Evolutionary conservation across 2,113 vertebrate genomes (phyloP).

Genomic region (Paradoxurus hermaphroditus): DNA sequence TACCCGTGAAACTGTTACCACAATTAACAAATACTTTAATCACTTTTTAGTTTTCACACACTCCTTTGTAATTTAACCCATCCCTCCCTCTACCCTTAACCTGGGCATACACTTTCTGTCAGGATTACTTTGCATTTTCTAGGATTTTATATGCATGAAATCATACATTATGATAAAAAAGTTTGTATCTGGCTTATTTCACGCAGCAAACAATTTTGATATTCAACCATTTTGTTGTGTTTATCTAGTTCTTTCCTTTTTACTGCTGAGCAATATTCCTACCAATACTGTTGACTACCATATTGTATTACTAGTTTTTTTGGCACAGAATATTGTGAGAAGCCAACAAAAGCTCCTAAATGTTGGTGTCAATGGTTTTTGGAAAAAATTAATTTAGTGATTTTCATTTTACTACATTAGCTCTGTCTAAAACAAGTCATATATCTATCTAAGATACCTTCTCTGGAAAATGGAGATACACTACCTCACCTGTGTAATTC

Average conservation of each 20-base stretch:
- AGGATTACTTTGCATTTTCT: neutral
- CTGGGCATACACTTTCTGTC: neutral
- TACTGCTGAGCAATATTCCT: neutral
- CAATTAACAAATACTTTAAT: neutral
- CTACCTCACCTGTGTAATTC: neutral
- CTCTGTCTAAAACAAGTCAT: neutral
- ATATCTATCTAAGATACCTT: neutral
- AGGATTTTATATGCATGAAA: neutral
- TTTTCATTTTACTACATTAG: neutral
- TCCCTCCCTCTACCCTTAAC: neutral
- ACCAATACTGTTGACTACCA: neutral
- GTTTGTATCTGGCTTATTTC: neutral
- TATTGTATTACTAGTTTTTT: neutral
- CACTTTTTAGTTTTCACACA: neutral
- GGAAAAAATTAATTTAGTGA: neutral
- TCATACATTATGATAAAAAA: neutral
- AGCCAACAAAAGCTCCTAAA: neutral
- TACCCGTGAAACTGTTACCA: too few relatives aligned
- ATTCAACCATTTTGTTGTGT: neutral
- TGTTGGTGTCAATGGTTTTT: neutral
- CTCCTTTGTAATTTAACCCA: neutral
- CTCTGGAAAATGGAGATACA: neutral
- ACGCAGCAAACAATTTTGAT: neutral
- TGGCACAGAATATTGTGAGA: neutral
- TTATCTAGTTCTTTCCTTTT: neutral